These are phyloP conservation scores for Ganaspis sp. DNA, from an alignment of 1,140 invertebrate species.

Conservation along the genomic window DNA sequence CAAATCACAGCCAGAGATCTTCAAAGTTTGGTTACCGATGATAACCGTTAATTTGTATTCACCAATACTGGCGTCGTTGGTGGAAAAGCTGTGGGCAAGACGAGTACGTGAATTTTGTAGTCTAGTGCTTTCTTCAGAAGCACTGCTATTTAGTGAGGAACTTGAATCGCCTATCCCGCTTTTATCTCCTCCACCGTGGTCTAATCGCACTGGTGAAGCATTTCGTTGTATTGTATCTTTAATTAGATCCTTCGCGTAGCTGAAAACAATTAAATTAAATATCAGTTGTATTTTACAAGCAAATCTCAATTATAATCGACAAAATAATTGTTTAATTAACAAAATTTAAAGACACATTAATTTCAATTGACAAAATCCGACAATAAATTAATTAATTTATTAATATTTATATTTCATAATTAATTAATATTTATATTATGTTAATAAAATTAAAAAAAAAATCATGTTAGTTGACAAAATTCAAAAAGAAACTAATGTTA, in stretches of 20 bases:
- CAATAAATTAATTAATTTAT: too few species aligned
- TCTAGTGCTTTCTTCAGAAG: slow-evolving; percentile 82
- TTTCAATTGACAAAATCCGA: too few species aligned
- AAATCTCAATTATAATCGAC: too few species aligned
- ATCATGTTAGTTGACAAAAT: too few species aligned
- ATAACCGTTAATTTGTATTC: slow-evolving; percentile 92
- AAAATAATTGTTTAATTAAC: too few species aligned
- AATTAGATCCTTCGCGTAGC: slow-evolving; percentile 92
- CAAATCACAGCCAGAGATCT: slow-evolving; percentile 89
- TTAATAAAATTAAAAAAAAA: too few species aligned
- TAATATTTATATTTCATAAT: too few species aligned
- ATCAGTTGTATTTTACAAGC: too few species aligned
- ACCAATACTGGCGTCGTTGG: slow-evolving; percentile 88
- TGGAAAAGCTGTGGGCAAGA: slow-evolving; percentile 86
- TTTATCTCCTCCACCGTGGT: slow-evolving; percentile 77
- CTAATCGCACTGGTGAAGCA: slow-evolving; percentile 89
- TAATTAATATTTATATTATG: too few species aligned
- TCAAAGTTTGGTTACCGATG: slow-evolving; percentile 86
- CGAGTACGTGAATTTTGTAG: slow-evolving; percentile 63
- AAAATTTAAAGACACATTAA: too few species aligned
- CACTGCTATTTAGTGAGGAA: slow-evolving; percentile 84
- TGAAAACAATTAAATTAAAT: slow-evolving; percentile 69
- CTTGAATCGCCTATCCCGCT: slow-evolving; percentile 81
- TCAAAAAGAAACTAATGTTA: too few species aligned
- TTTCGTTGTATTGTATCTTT: slow-evolving; percentile 94